A percentile compares a stretch with the other conserved stretches of the same genome.
These are phyloP conservation scores for Synergus itoensis DNA, from an alignment of 2,888 invertebrate genomes.

Conservation along the genomic window DNA sequence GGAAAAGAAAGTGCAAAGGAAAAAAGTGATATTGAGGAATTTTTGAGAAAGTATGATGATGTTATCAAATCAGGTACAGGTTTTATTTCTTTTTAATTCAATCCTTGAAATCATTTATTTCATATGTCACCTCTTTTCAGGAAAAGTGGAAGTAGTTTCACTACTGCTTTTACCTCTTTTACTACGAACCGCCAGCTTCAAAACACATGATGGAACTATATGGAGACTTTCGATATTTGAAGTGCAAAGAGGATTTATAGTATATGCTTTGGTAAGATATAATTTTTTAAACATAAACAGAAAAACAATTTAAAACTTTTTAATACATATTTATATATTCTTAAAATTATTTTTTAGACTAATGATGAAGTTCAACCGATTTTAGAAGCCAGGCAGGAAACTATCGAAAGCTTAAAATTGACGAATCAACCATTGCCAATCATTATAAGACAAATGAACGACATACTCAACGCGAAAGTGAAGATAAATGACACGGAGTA, in stretches of 20 bases:
- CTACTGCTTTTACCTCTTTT: neutral
- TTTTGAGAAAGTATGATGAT: too few relatives aligned
- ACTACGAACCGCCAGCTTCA: neutral
- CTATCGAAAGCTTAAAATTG: slow-evolving; percentile 8
- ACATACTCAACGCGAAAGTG: slow-evolving; percentile 24
- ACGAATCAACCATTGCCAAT: slow-evolving; percentile 41
- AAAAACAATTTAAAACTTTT: neutral
- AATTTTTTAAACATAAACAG: neutral
- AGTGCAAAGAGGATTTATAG: neutral
- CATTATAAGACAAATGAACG: neutral
- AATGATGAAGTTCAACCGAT: slow-evolving; percentile 8
- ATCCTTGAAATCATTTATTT: too few relatives aligned
- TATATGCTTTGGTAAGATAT: neutral
- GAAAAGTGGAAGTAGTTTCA: neutral
- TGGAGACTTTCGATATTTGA: neutral
- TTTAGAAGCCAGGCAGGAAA: neutral
- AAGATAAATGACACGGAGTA: slow-evolving; percentile 38
- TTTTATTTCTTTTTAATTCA: too few relatives aligned
- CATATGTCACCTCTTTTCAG: neutral
- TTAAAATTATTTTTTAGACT: neutral
- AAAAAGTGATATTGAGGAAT: neutral
- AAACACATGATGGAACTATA: neutral
- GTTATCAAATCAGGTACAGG: too few relatives aligned
- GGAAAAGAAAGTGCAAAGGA: too few relatives aligned
- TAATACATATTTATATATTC: neutral